phyloP scores from a whole-genome alignment of 2,113 vertebrate genomes.

The Leucopsar rothschildi region DNA sequence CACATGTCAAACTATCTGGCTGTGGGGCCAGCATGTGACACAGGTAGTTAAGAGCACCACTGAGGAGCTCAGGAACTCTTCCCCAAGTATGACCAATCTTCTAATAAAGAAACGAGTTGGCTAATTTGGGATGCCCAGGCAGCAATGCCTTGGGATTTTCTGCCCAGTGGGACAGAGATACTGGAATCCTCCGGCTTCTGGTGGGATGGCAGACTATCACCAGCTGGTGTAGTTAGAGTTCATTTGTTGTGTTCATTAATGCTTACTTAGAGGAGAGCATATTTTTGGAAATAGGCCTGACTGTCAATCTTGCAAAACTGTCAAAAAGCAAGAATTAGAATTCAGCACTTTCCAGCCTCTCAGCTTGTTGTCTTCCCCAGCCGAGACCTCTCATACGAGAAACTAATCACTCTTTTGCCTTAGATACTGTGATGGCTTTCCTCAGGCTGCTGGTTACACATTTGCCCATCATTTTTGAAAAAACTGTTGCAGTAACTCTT shows the following conservation, averaged over 20 bases:
- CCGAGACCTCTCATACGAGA: neutral
- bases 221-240: neutral
- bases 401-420: neutral
- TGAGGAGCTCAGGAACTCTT: neutral
- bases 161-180: neutral
- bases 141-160: neutral
- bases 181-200: neutral
- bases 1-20: neutral
- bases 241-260: neutral
- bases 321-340: neutral
- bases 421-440: neutral
- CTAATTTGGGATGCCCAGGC: neutral
- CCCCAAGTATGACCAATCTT: neutral
- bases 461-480: neutral
- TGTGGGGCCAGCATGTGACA: neutral
- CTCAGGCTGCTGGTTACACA: neutral
- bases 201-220: accelerated
- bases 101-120: neutral
- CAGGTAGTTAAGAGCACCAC: neutral
- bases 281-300: neutral
- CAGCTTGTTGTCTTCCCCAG: neutral
- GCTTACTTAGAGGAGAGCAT: neutral
- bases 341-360: neutral
- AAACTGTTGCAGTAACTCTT: neutral
- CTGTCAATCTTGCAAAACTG: neutral